Conservation (phyloP, 2,113 vertebrate genomes). For the Chaetodon auriga region DNA sequence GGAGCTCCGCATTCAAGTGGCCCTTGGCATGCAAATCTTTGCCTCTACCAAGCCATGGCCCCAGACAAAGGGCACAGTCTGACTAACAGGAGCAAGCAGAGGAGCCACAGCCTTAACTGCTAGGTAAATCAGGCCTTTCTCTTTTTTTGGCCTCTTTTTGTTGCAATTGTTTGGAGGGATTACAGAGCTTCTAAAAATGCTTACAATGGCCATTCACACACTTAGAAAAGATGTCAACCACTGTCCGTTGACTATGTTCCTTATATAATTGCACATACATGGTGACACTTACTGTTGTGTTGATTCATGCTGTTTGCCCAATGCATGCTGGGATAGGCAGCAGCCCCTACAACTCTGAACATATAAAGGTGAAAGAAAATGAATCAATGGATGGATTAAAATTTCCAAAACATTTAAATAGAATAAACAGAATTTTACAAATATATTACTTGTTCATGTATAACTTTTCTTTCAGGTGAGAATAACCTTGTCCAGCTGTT, state of each 20-base stretch:
- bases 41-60: conserved; percentile 66
- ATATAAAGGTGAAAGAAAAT: not conserved
- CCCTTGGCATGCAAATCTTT: conserved; percentile 85
- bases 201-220: conserved; percentile 76
- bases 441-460: not conserved
- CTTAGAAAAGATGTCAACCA: conserved; percentile 31
- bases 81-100: conserved; percentile 83
- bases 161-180: conserved; percentile 71
- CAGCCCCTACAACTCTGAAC: not conserved
- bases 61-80: conserved; percentile 75
- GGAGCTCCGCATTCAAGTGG: conserved; percentile 82
- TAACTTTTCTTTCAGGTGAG: not conserved
- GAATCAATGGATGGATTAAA: not conserved
- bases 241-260: conserved; percentile 56
- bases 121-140: conserved; percentile 82
- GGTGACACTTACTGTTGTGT: conserved; percentile 37
- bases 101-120: conserved; percentile 82
- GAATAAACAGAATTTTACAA: too few relatives aligned
- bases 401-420: not conserved
- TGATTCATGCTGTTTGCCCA: not conserved
- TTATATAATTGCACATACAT: conserved; percentile 31
- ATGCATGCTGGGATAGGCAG: conserved; percentile 10
- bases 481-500: conserved; percentile 1
- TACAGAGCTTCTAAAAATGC: conserved; percentile 43
- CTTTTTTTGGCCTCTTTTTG: conserved; percentile 36